A percentile compares a stretch with the other conserved stretches of the same genome.
phyloP scores from a whole-genome alignment of 2,888 invertebrate genomes.

The Microctonus hyperodae region DNA sequence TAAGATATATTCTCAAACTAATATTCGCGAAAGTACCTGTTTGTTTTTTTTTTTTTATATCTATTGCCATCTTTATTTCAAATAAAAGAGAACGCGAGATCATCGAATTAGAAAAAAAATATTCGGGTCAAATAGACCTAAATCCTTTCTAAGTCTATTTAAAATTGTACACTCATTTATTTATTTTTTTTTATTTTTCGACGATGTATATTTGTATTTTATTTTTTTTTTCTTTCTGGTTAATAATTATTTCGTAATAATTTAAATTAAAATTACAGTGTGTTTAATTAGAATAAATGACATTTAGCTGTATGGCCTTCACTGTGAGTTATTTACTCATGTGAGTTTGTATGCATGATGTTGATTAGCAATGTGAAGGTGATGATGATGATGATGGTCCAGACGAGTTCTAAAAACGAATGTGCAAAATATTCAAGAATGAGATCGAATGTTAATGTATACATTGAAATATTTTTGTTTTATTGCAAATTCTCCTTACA shows the following conservation, averaged over 20 bases:
- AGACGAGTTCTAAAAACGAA: background rate
- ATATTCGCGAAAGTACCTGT: slow-evolving; percentile 21
- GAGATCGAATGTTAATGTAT: background rate
- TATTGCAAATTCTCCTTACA: background rate
- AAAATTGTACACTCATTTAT: slow-evolving; percentile 21
- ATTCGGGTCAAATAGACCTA: slow-evolving; percentile 49
- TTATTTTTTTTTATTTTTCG: background rate
- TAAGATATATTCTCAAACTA: background rate
- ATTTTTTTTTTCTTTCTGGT: background rate
- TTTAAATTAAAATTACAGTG: background rate
- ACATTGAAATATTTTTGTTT: background rate
- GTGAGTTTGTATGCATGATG: background rate
- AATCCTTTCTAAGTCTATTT: slow-evolving; percentile 42
- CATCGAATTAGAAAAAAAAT: slow-evolving; percentile 27
- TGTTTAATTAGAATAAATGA: slow-evolving; percentile 1
- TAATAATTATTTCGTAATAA: background rate
- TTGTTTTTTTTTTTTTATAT: background rate
- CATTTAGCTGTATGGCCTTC: background rate
- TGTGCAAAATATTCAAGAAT: background rate
- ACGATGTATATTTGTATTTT: background rate
- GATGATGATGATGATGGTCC: background rate
- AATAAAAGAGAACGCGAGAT: slow-evolving; percentile 16
- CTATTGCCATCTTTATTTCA: background rate
- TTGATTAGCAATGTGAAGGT: background rate
- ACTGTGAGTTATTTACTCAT: background rate